Base-by-base conservation (phyloP, 2,113 vertebrate species). In the Camelus bactrianus region DNA sequence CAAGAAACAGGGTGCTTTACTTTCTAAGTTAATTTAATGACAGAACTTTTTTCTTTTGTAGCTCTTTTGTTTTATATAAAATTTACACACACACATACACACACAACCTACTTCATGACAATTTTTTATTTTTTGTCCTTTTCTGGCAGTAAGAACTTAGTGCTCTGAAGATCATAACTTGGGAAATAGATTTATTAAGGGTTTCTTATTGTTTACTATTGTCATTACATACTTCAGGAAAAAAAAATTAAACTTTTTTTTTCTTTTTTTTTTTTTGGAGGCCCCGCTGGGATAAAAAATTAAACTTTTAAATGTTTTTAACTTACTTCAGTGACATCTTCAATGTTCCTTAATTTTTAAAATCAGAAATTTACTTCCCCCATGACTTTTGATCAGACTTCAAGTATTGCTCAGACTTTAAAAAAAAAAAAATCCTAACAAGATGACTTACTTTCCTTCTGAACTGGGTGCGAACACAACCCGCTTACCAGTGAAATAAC, bases 331-430 rank as follows among this genome's bases (percentile, higher is more conserved):
- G 17, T 56, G 69, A 17, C 4, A 91, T 24, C 65, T 60, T 69
- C 35, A 62, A 12, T 79, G 67, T 80, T 70, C 38, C 19, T 79
- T 60, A 46, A 72, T 88, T 89, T 75, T 92, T 92, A 5, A 92
- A 87, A 89, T 67, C 85, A 73, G 69, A 10, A 69, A 89, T 89
- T 93, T 92, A 84, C 28, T 84, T 80, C 92, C 6, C 9, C 50
- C 32, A 20, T 54, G 26, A 82, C 9, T 30, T 96, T 42, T 69
- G 26, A 67, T 64, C 46, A 54, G 32, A 94, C 38, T 77, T 76
- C 15, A 75, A 48, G 3, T 69, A 30, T 90, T 92, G 72, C 84
- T 89, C 91, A 86, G 98, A 97, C 89, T 87, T 92, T 97, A 60
- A 72, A 35, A 94, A 46, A 64, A 69, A 89, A 54, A 65, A 67